phyloP scores from a whole-genome alignment of 2,797 vertebrate species.

The Xenopus petersii region DNA sequence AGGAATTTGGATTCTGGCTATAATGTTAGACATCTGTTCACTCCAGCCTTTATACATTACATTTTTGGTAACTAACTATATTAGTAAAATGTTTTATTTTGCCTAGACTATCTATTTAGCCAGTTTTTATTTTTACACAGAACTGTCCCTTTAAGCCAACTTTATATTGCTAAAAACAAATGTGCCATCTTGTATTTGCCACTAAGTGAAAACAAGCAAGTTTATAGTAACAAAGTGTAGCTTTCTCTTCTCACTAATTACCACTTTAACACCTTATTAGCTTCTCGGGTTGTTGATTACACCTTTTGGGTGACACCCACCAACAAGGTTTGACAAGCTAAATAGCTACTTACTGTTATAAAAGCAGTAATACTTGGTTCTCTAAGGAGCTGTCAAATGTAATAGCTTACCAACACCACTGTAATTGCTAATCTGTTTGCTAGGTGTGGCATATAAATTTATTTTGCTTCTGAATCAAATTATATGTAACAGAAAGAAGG shows the following conservation, averaged over 20 bases:
- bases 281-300: constrained; percentile 37
- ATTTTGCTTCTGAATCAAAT: too few species aligned
- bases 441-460: background rate
- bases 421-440: constrained; percentile 21
- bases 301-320: constrained; percentile 41
- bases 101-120: too few species aligned
- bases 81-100: too few species aligned
- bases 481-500: too few species aligned
- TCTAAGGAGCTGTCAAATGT: constrained; percentile 27
- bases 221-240: background rate
- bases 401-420: constrained; percentile 28
- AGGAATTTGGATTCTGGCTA: too few species aligned
- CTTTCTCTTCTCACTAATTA: constrained; percentile 29
- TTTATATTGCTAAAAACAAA: too few species aligned
- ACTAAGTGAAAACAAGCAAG: background rate
- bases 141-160: too few species aligned
- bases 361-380: constrained; percentile 9
- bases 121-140: too few species aligned
- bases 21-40: too few species aligned
- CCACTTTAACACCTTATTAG: constrained; percentile 40
- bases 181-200: too few species aligned
- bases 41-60: too few species aligned
- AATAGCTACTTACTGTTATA: constrained; percentile 30
- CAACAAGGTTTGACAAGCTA: constrained; percentile 31
- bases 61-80: too few species aligned